These are phyloP conservation scores for Pogonocichla stellata DNA, from an alignment of 2,113 vertebrate genomes.

Conservation along the genomic window DNA sequence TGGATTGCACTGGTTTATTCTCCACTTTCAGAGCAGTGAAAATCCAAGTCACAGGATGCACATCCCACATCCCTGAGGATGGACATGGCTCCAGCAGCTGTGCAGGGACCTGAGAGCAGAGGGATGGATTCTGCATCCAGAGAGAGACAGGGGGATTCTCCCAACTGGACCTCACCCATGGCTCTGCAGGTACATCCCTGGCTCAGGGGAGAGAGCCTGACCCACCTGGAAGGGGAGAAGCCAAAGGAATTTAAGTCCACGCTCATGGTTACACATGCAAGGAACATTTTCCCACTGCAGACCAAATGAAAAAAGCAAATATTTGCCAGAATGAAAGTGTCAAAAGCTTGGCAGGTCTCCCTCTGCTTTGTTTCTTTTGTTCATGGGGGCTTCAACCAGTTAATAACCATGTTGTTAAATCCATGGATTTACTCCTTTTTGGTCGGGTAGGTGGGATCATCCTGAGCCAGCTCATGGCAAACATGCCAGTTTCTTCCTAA, in stretches of 20 bases:
- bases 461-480: not conserved
- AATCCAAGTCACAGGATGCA: rapidly evolving
- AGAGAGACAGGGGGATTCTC: not conserved
- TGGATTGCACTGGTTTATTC: not conserved
- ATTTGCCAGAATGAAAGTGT: not conserved
- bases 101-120: too few species aligned
- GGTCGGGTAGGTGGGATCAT: not conserved
- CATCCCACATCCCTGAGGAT: rapidly evolving
- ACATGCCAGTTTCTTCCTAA: not conserved
- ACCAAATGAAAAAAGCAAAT: not conserved
- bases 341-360: not conserved
- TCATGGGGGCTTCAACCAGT: not conserved
- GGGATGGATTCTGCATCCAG: not conserved
- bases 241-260: not conserved
- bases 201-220: not conserved
- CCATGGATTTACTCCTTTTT: not conserved
- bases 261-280: not conserved
- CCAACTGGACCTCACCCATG: not conserved
- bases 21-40: not conserved
- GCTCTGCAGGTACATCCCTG: not conserved
- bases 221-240: not conserved
- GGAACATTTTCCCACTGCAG: not conserved
- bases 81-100: not conserved
- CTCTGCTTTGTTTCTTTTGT: not conserved
- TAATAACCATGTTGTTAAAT: not conserved